A percentile compares a stretch with the other conserved stretches of the same genome.
Conservation (phyloP, 2,888 invertebrate species). For the Monopis laevigella region DNA sequence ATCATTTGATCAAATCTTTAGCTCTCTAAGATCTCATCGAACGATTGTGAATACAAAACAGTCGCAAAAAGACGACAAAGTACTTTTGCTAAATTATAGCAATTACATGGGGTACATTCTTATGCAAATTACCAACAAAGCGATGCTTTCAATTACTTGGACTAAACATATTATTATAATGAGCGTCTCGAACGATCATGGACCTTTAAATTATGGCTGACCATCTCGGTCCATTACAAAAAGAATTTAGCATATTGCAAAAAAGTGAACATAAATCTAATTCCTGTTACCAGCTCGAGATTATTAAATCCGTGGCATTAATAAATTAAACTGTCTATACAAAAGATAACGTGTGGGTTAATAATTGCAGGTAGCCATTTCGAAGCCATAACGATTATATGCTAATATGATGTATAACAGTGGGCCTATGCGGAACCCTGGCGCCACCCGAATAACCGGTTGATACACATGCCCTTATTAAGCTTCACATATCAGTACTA, state of each 20-base stretch:
- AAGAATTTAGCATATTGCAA: no score
- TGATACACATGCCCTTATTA: slow-evolving; percentile 27
- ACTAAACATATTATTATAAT: background rate
- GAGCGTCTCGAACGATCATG: background rate
- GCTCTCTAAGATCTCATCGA: no score
- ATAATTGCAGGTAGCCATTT: slow-evolving; percentile 12
- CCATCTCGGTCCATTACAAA: no score
- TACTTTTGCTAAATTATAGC: background rate
- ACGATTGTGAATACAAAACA: no score
- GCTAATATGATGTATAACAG: slow-evolving; percentile 36
- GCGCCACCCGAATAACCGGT: slow-evolving; percentile 30
- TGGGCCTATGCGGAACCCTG: slow-evolving; percentile 29
- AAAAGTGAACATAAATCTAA: background rate
- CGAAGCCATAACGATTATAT: slow-evolving; percentile 31
- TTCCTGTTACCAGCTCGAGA: slow-evolving; percentile 6
- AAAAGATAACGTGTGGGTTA: slow-evolving; percentile 14
- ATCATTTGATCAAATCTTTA: no score
- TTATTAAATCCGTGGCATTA: slow-evolving; percentile 5
- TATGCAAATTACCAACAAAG: slow-evolving; percentile 6
- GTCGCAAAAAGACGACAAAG: no score
- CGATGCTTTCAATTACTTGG: slow-evolving; percentile 3
- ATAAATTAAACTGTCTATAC: slow-evolving; percentile 11
- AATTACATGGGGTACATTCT: slow-evolving; percentile 2
- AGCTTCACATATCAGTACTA: slow-evolving; percentile 28
- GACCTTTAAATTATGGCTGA: background rate